A percentile compares a stretch with the other conserved stretches of the same genome.
Conservation (phyloP, 2,113 vertebrate genomes). For the Rousettus leschenaultii region DNA sequence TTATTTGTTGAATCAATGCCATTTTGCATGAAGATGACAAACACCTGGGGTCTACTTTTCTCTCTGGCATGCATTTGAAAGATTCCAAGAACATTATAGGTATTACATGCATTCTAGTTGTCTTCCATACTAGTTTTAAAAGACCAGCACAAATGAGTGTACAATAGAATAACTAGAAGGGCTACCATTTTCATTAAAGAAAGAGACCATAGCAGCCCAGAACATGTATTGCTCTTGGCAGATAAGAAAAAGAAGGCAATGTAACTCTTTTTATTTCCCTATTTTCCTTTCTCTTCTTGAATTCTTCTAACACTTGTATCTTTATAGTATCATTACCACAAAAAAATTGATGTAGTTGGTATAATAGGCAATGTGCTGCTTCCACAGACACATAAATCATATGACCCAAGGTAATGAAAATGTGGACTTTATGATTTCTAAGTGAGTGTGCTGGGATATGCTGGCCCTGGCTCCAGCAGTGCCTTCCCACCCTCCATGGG, state of each 20-base stretch:
- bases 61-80: neutral
- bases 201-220: neutral
- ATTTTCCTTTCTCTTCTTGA: neutral
- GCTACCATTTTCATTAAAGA: neutral
- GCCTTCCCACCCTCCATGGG: too few species aligned
- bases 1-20: neutral
- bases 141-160: neutral
- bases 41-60: neutral
- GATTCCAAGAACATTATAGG: neutral
- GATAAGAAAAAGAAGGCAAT: neutral
- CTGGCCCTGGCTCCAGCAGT: neutral
- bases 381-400: neutral
- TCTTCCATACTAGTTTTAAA: neutral
- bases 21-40: neutral
- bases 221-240: neutral
- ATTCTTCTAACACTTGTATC: neutral
- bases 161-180: neutral
- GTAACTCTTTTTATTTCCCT: neutral
- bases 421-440: neutral
- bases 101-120: neutral
- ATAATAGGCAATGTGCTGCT: neutral
- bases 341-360: too few species aligned
- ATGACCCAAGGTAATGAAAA: neutral
- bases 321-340: neutral
- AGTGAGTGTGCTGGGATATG: rapidly evolving